phyloP scores from a whole-genome alignment of 2,797 vertebrate species.

The Arctocebus calabarensis region DNA sequence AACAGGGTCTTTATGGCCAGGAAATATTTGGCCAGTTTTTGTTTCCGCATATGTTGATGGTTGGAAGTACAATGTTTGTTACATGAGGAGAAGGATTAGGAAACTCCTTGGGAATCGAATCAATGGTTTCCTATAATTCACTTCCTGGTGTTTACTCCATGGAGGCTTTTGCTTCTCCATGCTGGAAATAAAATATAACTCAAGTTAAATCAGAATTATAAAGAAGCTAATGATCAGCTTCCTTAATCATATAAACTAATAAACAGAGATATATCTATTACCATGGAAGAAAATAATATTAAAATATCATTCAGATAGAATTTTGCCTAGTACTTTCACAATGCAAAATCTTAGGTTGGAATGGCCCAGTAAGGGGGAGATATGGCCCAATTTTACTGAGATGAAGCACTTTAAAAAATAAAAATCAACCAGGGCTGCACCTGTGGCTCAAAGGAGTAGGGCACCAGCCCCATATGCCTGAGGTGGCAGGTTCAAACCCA shows the following conservation, averaged over 20 bases:
- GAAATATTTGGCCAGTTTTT: neutral
- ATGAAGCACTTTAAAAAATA: constrained; percentile 30
- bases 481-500: too few relatives aligned
- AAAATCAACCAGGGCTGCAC: neutral
- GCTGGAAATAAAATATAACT: constrained; percentile 47
- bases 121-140: neutral
- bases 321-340: neutral
- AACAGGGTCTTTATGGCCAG: neutral
- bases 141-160: neutral
- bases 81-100: neutral
- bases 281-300: neutral
- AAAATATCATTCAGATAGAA: constrained; percentile 28
- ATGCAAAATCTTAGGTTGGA: neutral
- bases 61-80: neutral
- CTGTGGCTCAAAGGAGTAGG: too few relatives aligned
- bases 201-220: neutral
- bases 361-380: neutral
- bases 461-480: too few relatives aligned
- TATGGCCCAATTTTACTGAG: neutral
- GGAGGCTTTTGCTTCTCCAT: neutral
- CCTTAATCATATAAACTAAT: constrained; percentile 27
- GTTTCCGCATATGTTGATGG: neutral
- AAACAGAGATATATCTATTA: neutral
- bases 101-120: neutral
- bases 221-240: neutral